Evolutionary conservation across 1,140 invertebrate species (phyloP).

Genomic region (Platyscapa corneri): DNA sequence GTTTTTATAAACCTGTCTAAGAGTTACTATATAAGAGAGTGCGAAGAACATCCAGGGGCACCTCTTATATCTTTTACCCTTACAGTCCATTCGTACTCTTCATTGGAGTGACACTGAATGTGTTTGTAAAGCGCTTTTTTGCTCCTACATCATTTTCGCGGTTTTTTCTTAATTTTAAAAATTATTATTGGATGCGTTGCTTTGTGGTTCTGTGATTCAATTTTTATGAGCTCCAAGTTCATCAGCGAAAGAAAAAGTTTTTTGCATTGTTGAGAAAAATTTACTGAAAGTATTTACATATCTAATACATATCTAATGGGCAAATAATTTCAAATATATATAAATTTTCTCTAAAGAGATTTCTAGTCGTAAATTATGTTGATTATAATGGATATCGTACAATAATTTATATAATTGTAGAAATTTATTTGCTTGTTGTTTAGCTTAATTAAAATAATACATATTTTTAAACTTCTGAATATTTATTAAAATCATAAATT

Average conservation of each 20-base stretch:
- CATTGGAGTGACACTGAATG: constrained; percentile 37
- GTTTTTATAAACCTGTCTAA: constrained; percentile 41
- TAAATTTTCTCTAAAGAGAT: too few relatives aligned
- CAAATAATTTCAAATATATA: too few relatives aligned
- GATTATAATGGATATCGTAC: too few relatives aligned
- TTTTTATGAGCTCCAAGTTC: neutral
- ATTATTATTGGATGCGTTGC: neutral
- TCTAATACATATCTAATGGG: too few relatives aligned
- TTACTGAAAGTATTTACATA: neutral
- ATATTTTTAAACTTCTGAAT: too few relatives aligned
- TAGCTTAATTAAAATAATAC: too few relatives aligned
- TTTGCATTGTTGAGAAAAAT: neutral
- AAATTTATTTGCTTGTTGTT: too few relatives aligned
- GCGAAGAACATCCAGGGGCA: constrained; percentile 13
- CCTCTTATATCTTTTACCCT: neutral
- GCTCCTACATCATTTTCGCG: neutral
- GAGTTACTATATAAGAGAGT: constrained; percentile 51
- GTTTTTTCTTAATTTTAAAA: constrained; percentile 20
- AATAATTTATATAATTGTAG: too few relatives aligned
- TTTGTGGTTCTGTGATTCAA: neutral
- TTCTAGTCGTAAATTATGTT: too few relatives aligned
- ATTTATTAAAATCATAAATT: too few relatives aligned
- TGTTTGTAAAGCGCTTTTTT: constrained; percentile 49
- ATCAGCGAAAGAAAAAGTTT: neutral
- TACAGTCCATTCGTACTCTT: neutral